Base-by-base conservation (phyloP, 2,888 invertebrate genomes). In the Cataglyphis rosenhaueri region DNA sequence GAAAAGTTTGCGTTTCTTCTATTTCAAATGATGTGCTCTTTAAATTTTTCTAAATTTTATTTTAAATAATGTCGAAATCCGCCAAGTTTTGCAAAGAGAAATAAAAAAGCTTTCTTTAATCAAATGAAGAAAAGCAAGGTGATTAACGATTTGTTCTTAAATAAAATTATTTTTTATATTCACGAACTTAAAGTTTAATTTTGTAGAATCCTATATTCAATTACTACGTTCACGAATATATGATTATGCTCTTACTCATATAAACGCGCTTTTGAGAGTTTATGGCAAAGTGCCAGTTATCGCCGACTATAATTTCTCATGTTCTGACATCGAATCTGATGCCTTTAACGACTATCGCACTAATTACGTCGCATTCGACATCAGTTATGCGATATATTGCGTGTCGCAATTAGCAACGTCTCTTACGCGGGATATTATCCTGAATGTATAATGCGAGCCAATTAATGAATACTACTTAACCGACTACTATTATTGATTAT, bases 341-440 rank as follows among this genome's bases (percentile, higher is more conserved):
- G 83, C 48, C 55, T 29, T 57, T 71, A 71, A 71, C 59, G 71
- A 71, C 71, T 71, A 57, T 55, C 57, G 71, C 76, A 79, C 86
- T 89, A 89, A 89, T 89, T 87, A 70, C 88, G 64, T 62, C 82
- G 64, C 55, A 84, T 70, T 87, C 86, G 83, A 83, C 86, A 86
- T 86, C 89, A 76, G 87, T 86, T 64, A 10, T 32, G 64, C 65
- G 74, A 55, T 89, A 87, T 85, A 86, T 79, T 76, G 81, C 71
- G 59, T 62, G 73, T 83, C 76, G 84, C 78, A 89, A 89, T 89
- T 87, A 87, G 84, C 79, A 78, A 76, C 81, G 73, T 71, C 59
- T 75, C 79, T 75, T 32, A 71, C 41, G 25, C 62, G 59, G 81
- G 88, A 88, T 84, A 86, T 86, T 84, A 87, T 86, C 81, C 87